These are phyloP conservation scores for Rhamnusium bicolor DNA, from an alignment of 2,888 invertebrate genomes.

Conservation along the genomic window DNA sequence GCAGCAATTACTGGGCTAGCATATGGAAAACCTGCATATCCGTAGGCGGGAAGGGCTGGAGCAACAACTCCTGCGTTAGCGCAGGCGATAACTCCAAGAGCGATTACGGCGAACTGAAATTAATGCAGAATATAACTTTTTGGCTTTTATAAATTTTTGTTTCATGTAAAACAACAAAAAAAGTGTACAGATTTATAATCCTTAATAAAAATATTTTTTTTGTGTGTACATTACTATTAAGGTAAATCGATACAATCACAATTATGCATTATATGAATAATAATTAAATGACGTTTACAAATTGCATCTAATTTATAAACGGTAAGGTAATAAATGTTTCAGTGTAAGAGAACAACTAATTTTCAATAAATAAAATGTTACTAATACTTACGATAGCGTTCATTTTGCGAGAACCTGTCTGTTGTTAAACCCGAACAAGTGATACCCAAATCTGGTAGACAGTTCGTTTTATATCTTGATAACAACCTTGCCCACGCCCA, in stretches of 20 bases:
- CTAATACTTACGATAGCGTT: constrained; percentile 49
- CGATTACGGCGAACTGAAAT: constrained; percentile 49
- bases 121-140: not conserved
- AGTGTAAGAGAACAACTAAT: not conserved
- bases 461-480: constrained; percentile 56
- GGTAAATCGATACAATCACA: too few species aligned
- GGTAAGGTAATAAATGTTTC: not conserved
- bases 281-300: too few species aligned
- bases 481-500: constrained; percentile 59
- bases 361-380: not conserved
- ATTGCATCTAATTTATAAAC: not conserved
- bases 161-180: too few species aligned
- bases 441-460: constrained; percentile 53
- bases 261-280: too few species aligned
- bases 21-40: constrained; percentile 26
- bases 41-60: constrained; percentile 36
- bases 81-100: constrained; percentile 52
- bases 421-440: constrained; percentile 59
- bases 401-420: constrained; percentile 50
- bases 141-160: not conserved
- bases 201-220: too few species aligned
- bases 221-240: too few species aligned
- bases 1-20: not conserved
- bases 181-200: too few species aligned
- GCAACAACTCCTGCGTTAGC: constrained; percentile 53